These are phyloP conservation scores for Drosophila mettleri DNA, from an alignment of 2,888 invertebrate species.

Conservation along the genomic window DNA sequence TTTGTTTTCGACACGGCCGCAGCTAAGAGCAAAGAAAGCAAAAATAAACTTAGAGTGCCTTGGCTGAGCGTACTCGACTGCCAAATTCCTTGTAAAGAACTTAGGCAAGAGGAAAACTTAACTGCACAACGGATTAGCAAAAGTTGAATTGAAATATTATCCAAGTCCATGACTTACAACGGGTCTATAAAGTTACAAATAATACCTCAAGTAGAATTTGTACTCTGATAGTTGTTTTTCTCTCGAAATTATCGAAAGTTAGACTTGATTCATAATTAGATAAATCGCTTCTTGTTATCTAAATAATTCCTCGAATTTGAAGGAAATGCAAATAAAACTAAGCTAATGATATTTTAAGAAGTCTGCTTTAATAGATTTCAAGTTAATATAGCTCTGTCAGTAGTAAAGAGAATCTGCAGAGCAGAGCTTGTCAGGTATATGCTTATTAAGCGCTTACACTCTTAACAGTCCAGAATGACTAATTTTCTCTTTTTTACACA, in stretches of 20 bases:
- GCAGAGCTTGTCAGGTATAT: neutral
- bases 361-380: neutral
- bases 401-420: neutral
- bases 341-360: neutral
- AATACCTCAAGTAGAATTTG: too few species aligned
- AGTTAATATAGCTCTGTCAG: neutral
- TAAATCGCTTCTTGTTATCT: too few species aligned
- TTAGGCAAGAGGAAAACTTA: neutral
- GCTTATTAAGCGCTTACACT: constrained; percentile 3
- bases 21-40: constrained; percentile 36
- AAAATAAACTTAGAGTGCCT: neutral
- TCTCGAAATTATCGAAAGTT: too few species aligned
- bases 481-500: neutral
- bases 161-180: neutral
- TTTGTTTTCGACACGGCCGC: constrained; percentile 62
- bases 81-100: neutral
- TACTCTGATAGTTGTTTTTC: too few species aligned
- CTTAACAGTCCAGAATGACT: neutral
- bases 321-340: neutral
- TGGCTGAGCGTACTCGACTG: neutral
- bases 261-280: too few species aligned
- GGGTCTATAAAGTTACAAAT: too few species aligned
- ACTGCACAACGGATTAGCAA: neutral
- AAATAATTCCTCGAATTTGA: accelerated
- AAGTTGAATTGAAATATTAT: neutral